A percentile compares a stretch with the other conserved stretches of the same genome.
Conservation (phyloP, 37 sponge, comb jelly and placozoan species). For the Bolinopsis microptera region DNA sequence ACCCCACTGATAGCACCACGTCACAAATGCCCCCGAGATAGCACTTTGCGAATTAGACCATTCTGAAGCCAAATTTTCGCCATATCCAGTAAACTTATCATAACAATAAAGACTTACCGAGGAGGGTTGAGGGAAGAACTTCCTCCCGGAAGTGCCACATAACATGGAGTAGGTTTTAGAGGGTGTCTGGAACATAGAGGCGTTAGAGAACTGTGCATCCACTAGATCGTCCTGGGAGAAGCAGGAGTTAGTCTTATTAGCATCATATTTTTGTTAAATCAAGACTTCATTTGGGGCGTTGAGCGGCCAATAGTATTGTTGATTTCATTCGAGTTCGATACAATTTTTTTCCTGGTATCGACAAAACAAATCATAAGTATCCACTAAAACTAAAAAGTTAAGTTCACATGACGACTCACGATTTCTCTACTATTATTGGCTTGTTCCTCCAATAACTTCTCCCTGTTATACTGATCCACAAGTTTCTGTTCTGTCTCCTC, state of each 20-base stretch:
- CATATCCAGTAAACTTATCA: no score
- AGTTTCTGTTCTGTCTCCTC: conserved; percentile 66
- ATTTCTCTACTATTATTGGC: not conserved
- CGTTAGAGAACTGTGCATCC: not conserved
- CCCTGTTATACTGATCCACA: conserved; percentile 11
- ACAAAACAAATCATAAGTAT: no score
- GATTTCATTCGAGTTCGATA: no score
- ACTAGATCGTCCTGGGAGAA: not conserved
- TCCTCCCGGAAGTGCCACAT: not conserved
- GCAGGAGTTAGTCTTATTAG: no score
- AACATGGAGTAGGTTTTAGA: conserved; percentile 41
- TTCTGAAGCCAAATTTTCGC: no score
- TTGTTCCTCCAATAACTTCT: conserved; percentile 32
- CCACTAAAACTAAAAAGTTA: no score
- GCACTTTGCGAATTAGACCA: no score
- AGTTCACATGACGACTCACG: not conserved
- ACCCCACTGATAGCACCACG: no score
- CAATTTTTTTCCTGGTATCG: no score
- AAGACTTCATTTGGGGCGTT: not conserved
- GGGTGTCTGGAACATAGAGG: conserved; percentile 52
- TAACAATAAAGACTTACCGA: no score
- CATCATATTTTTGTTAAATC: no score
- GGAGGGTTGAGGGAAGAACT: conserved; percentile 59
- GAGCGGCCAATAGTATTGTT: not conserved
- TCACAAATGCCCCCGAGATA: no score